These are phyloP conservation scores for Drosophila suboccidentalis DNA, from an alignment of 2,888 invertebrate species.

Conservation along the genomic window DNA sequence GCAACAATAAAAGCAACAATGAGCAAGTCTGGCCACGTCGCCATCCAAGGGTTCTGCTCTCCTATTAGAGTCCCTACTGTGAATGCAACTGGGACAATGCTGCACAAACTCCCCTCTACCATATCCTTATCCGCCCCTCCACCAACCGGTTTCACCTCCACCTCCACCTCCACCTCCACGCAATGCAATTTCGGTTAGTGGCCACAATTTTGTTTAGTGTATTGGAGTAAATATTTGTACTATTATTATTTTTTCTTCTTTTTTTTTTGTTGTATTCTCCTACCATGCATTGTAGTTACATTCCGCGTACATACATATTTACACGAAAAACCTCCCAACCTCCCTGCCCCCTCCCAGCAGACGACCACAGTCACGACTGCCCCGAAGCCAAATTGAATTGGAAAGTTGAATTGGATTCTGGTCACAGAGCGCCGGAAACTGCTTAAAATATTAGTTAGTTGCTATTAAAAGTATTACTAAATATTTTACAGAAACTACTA, in stretches of 20 bases:
- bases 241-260: conserved; percentile 18
- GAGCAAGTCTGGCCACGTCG: conserved; percentile 27
- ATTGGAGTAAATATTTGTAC: conserved; percentile 67
- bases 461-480: conserved; percentile 11
- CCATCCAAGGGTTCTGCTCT: conserved; percentile 9
- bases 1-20: conserved; percentile 65
- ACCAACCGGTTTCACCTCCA: conserved; percentile 2
- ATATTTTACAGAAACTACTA: not conserved
- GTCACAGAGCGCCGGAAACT: conserved; percentile 30
- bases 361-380: conserved; percentile 14
- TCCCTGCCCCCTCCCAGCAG: not conserved
- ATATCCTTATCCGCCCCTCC: not conserved
- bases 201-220: conserved; percentile 77
- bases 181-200: conserved; percentile 78
- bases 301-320: conserved; percentile 49
- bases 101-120: not conserved
- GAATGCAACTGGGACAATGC: conserved; percentile 38
- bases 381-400: conserved; percentile 50
- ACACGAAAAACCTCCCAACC: not conserved
- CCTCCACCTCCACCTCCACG: conserved; percentile 37
- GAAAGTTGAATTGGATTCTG: conserved; percentile 59
- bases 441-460: conserved; percentile 65
- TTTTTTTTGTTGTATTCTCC: conserved; percentile 23
- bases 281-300: conserved; percentile 57
- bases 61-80: conserved; percentile 37